phyloP scores from a whole-genome alignment of 2,797 vertebrate genomes.

The Pangasius larnaudii region DNA sequence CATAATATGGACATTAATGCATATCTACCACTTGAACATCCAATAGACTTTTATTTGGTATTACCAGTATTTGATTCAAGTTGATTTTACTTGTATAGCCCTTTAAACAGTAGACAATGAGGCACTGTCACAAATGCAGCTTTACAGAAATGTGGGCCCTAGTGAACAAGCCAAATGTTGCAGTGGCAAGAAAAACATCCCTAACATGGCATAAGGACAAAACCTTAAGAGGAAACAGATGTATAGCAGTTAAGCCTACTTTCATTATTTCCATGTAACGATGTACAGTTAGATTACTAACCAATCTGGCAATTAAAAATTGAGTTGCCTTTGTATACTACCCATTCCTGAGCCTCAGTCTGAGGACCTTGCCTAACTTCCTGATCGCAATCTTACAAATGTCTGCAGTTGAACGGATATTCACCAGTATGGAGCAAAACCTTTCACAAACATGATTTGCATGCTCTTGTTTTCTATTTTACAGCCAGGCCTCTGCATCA shows the following conservation, averaged over 20 bases:
- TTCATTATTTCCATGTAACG: slow-evolving; percentile 9
- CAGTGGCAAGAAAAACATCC: neutral
- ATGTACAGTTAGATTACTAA: slow-evolving; percentile 17
- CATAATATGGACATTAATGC: neutral
- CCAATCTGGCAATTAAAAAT: slow-evolving; percentile 1
- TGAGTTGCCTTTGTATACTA: neutral
- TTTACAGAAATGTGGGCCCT: neutral
- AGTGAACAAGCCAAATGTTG: slow-evolving; percentile 7
- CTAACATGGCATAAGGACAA: slow-evolving; percentile 1
- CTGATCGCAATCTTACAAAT: slow-evolving; percentile 41
- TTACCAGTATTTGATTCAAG: neutral
- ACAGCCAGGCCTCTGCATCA: neutral
- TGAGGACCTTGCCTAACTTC: slow-evolving; percentile 44
- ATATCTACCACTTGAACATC: neutral
- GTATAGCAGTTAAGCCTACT: slow-evolving; percentile 8
- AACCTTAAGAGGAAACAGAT: slow-evolving; percentile 12
- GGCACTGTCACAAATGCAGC: neutral
- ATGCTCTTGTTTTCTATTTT: neutral
- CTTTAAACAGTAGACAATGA: neutral
- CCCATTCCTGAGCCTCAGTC: neutral
- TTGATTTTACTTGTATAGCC: neutral
- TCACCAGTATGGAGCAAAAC: slow-evolving; percentile 26
- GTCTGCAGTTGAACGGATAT: slow-evolving; percentile 31
- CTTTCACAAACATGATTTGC: slow-evolving; percentile 23
- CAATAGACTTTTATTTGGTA: neutral